phyloP scores from a whole-genome alignment of 2,113 vertebrate genomes.

The Pristiophorus japonicus region DNA sequence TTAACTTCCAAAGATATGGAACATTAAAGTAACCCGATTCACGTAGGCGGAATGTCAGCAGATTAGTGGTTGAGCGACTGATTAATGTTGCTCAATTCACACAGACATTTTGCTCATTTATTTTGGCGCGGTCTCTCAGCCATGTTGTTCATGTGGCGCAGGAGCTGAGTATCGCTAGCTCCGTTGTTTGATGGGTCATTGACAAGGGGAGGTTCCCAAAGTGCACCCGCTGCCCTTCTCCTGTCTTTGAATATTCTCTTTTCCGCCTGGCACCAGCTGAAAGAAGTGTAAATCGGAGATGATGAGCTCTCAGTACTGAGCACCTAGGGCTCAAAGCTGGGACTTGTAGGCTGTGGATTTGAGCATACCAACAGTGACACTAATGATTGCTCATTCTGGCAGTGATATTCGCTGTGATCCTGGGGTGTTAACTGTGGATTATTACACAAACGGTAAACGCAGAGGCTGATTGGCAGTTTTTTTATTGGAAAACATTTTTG shows the following conservation, averaged over 20 bases:
- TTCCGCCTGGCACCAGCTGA: neutral
- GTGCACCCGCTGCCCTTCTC: neutral
- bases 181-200: neutral
- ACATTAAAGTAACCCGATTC: neutral
- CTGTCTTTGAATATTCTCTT: neutral
- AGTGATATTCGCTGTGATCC: conserved; percentile 18
- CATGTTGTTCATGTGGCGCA: too few species aligned
- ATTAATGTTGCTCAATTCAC: neutral
- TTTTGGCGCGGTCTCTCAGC: neutral
- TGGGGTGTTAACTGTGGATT: conserved; percentile 20
- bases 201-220: neutral
- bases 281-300: neutral
- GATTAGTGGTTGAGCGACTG: neutral
- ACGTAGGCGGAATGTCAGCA: neutral
- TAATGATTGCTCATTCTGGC: neutral
- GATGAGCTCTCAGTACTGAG: conserved; percentile 11
- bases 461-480: conserved; percentile 26
- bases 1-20: neutral
- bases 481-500: conserved; percentile 8
- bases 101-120: neutral
- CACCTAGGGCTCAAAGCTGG: neutral
- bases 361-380: neutral
- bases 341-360: conserved; percentile 21
- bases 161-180: neutral
- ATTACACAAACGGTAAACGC: neutral